These are phyloP conservation scores for Dilophus febrilis DNA, from an alignment of 2,888 invertebrate species.

Conservation along the genomic window DNA sequence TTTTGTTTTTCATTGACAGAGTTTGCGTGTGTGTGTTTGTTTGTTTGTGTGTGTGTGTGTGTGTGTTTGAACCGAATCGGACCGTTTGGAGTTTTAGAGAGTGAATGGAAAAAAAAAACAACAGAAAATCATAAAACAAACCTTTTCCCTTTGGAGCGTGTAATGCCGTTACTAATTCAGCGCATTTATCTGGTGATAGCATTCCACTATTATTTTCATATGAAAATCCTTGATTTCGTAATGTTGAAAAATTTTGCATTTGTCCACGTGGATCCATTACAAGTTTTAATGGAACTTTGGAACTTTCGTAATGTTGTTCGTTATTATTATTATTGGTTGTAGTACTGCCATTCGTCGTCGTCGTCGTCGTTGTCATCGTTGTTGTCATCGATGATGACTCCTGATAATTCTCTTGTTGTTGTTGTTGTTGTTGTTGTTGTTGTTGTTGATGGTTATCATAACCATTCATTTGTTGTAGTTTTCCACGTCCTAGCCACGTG, in stretches of 20 bases:
- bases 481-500: too few species aligned
- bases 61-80: too few species aligned
- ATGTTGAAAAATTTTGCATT: constrained; percentile 48
- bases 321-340: constrained; percentile 1
- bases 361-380: constrained; percentile 18
- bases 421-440: neutral
- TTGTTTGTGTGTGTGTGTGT: too few species aligned
- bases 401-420: neutral
- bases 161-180: constrained; percentile 61
- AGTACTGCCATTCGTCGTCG: constrained; percentile 18
- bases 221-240: constrained; percentile 45
- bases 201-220: constrained; percentile 36
- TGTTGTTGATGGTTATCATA: neutral
- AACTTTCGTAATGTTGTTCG: constrained; percentile 14
- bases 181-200: constrained; percentile 54
- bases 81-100: constrained; percentile 4
- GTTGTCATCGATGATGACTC: constrained; percentile 11
- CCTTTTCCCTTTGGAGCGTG: constrained; percentile 65
- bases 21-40: too few species aligned
- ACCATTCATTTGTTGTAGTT: too few species aligned
- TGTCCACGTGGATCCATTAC: constrained; percentile 63
- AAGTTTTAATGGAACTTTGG: constrained; percentile 43
- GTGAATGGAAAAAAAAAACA: neutral
- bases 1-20: too few species aligned
- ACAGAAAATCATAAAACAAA: constrained; percentile 18